Base-by-base conservation (phyloP, 1,140 invertebrate species). In the Bradysia coprophila region DNA sequence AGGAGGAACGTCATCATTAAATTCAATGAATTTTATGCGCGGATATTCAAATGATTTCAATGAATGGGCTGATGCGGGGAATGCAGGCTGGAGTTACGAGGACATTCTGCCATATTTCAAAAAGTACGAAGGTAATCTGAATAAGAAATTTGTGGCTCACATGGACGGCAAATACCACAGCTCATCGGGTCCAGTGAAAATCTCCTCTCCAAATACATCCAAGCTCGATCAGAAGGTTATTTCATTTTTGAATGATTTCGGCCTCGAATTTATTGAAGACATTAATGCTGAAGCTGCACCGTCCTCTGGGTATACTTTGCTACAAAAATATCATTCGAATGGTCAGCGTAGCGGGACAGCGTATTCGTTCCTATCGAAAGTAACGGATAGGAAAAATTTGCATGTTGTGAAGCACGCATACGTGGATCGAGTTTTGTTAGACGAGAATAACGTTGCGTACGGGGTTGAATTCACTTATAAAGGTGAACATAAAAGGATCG, bases 11-110 rank as follows among this genome's bases (percentile, higher is more conserved):
- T 68, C 66, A 10, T 62, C 63, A 8, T 50, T 73, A n/a, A 75
- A 74, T 49, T 67, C 61, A 13, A 72, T 76, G 69, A 63, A 69
- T 15, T 76, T 73, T 50, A 60, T 69, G 1, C 53, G 73, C 39
- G 74, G 73, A 0, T 66, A 75, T 53, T 57, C 59, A 8, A 50
- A 46, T 40, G 70, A 75, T 50, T 76, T 71, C 47, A 65, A 76
- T 48, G 45, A 63, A 16, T 76, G 73, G 73, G 64, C 65, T 24
- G 61, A 59, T 41, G 43, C 66, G 36, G 73, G 72, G 5, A 70
- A 69, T 21, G 45, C 43, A 5, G 64, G 64, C 4, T 76, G 73
- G 73, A 62, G 60, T n/a, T 75, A 68, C 48, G 59, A 69, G 11
- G 55, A 62, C 16, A 56, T 68, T 9, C 48, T 68, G 6, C 61